Evolutionary conservation across 2,888 invertebrate genomes (phyloP).

Genomic region (Sinhomidia bicolor): DNA sequence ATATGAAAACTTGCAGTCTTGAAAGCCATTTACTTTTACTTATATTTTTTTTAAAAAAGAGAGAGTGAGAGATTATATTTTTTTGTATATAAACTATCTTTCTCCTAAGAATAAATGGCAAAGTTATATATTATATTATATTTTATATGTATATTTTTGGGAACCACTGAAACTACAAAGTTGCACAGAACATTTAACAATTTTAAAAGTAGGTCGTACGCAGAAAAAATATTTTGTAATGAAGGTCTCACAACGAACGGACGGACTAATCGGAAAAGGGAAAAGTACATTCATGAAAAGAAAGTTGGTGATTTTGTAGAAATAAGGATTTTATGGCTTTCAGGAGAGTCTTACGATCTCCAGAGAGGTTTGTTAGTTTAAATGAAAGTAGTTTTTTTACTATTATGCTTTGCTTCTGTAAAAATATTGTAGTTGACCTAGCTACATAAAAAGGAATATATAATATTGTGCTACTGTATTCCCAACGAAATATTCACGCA

Average conservation of each 20-base stretch:
- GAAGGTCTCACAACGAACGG: conserved; percentile 11
- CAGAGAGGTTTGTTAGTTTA: not conserved
- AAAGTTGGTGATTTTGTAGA: conserved; percentile 16
- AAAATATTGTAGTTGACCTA: not conserved
- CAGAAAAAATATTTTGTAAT: conserved; percentile 19
- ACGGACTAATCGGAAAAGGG: not conserved
- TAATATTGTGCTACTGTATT: not conserved
- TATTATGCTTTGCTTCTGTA: not conserved
- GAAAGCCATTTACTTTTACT: not conserved
- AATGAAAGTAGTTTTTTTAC: not conserved
- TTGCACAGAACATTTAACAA: conserved; percentile 45
- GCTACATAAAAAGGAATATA: not conserved
- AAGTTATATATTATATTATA: not conserved
- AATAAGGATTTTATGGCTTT: not conserved
- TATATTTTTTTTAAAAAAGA: not conserved
- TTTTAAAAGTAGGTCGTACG: conserved; percentile 38
- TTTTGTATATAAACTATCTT: not conserved
- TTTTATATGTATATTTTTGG: not conserved
- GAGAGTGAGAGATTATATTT: too few species aligned
- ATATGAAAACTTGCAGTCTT: conserved; percentile 16
- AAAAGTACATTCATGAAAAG: not conserved
- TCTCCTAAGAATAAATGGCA: not conserved
- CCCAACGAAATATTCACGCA: not conserved
- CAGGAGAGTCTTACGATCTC: not conserved
- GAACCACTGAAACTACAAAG: not conserved